Base-by-base conservation (phyloP, 2,888 invertebrate genomes). In the Coelopa pilipes region DNA sequence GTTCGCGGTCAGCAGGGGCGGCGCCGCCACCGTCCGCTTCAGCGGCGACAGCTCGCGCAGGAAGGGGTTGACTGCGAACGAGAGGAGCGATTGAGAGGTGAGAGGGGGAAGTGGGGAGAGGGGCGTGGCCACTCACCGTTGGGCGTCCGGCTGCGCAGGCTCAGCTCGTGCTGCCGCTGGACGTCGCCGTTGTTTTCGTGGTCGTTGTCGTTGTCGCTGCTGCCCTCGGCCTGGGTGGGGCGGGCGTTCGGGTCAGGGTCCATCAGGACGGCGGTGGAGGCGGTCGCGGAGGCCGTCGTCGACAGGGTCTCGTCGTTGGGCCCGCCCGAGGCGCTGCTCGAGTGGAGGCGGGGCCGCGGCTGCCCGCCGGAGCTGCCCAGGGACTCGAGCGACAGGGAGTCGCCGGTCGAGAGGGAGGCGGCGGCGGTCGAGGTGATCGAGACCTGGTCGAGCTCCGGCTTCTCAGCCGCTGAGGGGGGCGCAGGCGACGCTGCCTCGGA, bases 331-430 rank as follows among this genome's bases (percentile, higher is more conserved):
- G 86, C 75, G 83, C 83, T 80, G 88, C 79, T 81, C 85, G 69
- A 87, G 76, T 50, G 88, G 87, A 70, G 87, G 80, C 76, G 85
- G 84, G 77, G 85, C 85, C 46, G 78, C 78, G 60, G 80, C 72
- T 12, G 75, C 34, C 34, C 34, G 7, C 34, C 34, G 34, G 34
- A 83, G 77, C 87, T 86, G 76, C 83, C 83, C 79, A 83, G 78
- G 72, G 88, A 87, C 79, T 81, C 85, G 69, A 87, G 76, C 49
- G 88, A 87, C 70, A 87, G 80, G 76, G 85, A 84, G 77, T 85
- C 85, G 46, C 78, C 78, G 60, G 80, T 72, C 15, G 75, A 62
- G 45, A 69, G 62, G n/a, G 76, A 70, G 5, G 53, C 79, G n/a
- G 57, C 62, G 34, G 66, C 50, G 34, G 57, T 50, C n/a, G 68